Evolutionary conservation across 2,113 vertebrate genomes (phyloP), one percentile per base, ranked within the genome.

Genomic region (Terrapene triunguis): DNA sequence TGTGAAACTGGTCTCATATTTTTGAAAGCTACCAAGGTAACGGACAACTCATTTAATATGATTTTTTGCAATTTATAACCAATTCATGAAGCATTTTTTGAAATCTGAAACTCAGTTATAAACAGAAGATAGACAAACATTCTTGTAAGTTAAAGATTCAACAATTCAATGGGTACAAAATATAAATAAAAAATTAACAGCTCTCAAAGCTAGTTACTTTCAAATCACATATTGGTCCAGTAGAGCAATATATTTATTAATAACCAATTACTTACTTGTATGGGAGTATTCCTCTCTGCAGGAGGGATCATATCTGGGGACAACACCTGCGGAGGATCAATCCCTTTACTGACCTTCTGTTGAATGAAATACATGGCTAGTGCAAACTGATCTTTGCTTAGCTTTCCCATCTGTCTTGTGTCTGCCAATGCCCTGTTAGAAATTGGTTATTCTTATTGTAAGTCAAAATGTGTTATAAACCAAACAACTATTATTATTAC

Each of bases 331-430:
- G 99, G 99, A 48, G 99, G 99, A 96, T 99, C 99, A 25, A 99
- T 86, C 92, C 99, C 99, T 97, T 99, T 99, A 97, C 98, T 99
- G 97, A 99, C 99, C 97, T 99, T 99, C 98, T 99, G 99, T 83
- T 99, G 99, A 91, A 99, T 99, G 96, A 99, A 98, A 98, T 99
- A 98, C 99, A 99, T 99, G 91, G 99, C 99, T 2, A 99, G 98
- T 6, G 99, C 98, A 95, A 99, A 99, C 96, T 99, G 99, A 87
- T 99, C 99, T 92, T 99, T 98, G 93, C 98, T 99, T 83, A 99
- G 96, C 97, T 99, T 99, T 29, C 99, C 99, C 89, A 99, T 98
- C 97, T 99, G 99, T 78, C 99, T 98, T 1, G 99, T 99, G 96
- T 99, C 99, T 27, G 99, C 99, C 97, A 99, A 96, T 87, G 99